A percentile compares a stretch with the other conserved stretches of the same genome.
These are phyloP conservation scores for Andrena hattorfiana DNA, from an alignment of 2,888 invertebrate species.

Conservation along the genomic window DNA sequence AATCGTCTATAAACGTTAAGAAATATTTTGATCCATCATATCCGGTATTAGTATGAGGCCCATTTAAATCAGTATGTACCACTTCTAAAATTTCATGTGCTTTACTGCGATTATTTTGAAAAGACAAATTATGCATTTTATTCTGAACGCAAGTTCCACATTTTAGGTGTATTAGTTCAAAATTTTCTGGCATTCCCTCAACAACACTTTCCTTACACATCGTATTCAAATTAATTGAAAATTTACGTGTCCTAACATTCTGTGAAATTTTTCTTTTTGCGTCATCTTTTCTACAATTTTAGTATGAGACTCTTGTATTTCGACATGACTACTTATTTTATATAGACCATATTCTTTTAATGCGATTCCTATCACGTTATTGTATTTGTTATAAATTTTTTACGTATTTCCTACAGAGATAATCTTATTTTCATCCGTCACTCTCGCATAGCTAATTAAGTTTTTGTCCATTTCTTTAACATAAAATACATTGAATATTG, in stretches of 20 bases:
- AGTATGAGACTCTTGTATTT: not conserved
- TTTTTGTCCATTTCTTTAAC: slow-evolving; percentile 42
- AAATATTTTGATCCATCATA: slow-evolving; percentile 28
- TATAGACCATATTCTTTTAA: slow-evolving; percentile 25
- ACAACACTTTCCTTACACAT: slow-evolving; percentile 38
- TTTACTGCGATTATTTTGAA: slow-evolving; percentile 53
- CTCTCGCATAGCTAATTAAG: slow-evolving; percentile 38
- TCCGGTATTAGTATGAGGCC: not conserved
- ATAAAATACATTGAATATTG: slow-evolving; percentile 35
- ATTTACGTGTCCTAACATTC: slow-evolving; percentile 63
- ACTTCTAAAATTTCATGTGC: slow-evolving; percentile 39
- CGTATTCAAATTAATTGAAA: slow-evolving; percentile 63
- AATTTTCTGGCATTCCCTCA: slow-evolving; percentile 37
- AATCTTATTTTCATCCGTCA: slow-evolving; percentile 39
- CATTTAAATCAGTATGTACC: slow-evolving; percentile 23
- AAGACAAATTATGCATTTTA: slow-evolving; percentile 59
- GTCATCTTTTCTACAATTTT: slow-evolving; percentile 17
- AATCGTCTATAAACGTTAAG: slow-evolving; percentile 33
- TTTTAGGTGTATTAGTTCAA: slow-evolving; percentile 38
- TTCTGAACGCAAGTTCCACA: slow-evolving; percentile 50
- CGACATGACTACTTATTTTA: slow-evolving; percentile 37
- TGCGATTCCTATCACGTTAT: slow-evolving; percentile 27
- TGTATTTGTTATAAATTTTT: slow-evolving; percentile 34
- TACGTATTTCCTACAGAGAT: slow-evolving; percentile 8
- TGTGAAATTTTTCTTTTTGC: slow-evolving; percentile 65